phyloP scores from a whole-genome alignment of 37 sponge, comb jelly and placozoan species.

The Lycopodina hypogea region DNA sequence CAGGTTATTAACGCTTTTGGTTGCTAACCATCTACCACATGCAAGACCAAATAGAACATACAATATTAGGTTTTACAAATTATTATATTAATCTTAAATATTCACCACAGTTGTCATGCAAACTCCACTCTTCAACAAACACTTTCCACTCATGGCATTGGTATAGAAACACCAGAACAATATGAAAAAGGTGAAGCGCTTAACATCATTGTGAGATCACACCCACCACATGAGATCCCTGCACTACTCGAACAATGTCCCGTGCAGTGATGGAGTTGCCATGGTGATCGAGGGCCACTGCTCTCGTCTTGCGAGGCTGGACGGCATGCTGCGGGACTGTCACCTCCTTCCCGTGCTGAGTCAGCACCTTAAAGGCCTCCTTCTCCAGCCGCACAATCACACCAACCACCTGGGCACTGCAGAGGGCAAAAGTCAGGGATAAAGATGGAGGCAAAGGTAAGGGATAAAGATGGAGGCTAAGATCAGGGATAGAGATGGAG shows the following conservation, averaged over 20 bases:
- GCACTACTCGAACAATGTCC: constrained; percentile 76
- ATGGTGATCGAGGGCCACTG: constrained; percentile 77
- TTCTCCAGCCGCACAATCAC: constrained; percentile 91
- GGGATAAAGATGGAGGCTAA: neutral
- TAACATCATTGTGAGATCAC: too few relatives aligned
- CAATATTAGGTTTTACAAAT: too few relatives aligned
- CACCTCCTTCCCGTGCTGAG: constrained; percentile 87
- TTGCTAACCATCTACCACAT: too few relatives aligned
- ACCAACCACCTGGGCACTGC: constrained; percentile 86
- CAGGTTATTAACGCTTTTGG: too few relatives aligned
- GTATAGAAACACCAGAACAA: too few relatives aligned
- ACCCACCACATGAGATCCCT: constrained; percentile 76
- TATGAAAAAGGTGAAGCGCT: too few relatives aligned
- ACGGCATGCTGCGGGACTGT: constrained; percentile 74
- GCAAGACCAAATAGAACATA: too few relatives aligned
- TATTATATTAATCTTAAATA: too few relatives aligned
- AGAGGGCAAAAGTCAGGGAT: neutral
- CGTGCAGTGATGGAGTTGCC: constrained; percentile 70
- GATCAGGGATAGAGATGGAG: neutral
- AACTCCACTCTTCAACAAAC: too few relatives aligned
- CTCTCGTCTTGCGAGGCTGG: constrained; percentile 79
- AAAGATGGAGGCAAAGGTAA: too few relatives aligned
- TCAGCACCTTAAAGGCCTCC: constrained; percentile 89
- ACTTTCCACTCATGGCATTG: too few relatives aligned
- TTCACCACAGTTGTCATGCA: too few relatives aligned